A percentile compares a stretch with the other conserved stretches of the same genome.
Evolutionary conservation across 2,797 vertebrate genomes (phyloP).

Genomic region (Pseudomugil tenellus): DNA sequence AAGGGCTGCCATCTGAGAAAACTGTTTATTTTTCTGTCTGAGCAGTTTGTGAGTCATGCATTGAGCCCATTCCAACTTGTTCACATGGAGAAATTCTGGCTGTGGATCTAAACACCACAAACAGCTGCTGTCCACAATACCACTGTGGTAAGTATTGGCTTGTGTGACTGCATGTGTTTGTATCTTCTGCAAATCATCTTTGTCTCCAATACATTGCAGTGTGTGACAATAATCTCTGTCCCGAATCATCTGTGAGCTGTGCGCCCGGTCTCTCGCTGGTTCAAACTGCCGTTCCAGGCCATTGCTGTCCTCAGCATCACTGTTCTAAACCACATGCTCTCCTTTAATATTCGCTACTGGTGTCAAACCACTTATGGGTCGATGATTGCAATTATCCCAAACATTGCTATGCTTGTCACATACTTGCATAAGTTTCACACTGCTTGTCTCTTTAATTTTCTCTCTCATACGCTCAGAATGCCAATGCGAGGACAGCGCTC

Average conservation of each 20-base stretch:
- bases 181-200: conserved; percentile 16
- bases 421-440: conserved; percentile 40
- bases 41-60: conserved; percentile 94
- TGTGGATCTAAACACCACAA: conserved; percentile 89
- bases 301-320: conserved; percentile 90
- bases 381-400: conserved; percentile 17
- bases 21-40: conserved; percentile 43
- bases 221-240: conserved; percentile 91
- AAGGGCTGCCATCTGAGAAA: conserved; percentile 8
- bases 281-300: conserved; percentile 82
- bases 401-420: conserved; percentile 32
- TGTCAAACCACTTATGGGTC: conserved; percentile 16
- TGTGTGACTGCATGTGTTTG: background rate
- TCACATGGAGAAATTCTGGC: conserved; percentile 91
- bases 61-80: conserved; percentile 89
- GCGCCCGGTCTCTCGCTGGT: conserved; percentile 86
- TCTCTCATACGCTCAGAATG: conserved; percentile 84
- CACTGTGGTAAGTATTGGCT: conserved; percentile 87
- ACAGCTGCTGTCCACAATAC: conserved; percentile 92
- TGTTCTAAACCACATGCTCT: conserved; percentile 85
- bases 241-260: conserved; percentile 84
- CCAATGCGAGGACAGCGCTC: conserved; percentile 87
- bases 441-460: conserved; percentile 29
- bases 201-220: conserved; percentile 77
- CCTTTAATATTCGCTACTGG: conserved; percentile 14